Evolutionary conservation across 2,113 vertebrate genomes (phyloP).

Genomic region (Lucifuga dentata): DNA sequence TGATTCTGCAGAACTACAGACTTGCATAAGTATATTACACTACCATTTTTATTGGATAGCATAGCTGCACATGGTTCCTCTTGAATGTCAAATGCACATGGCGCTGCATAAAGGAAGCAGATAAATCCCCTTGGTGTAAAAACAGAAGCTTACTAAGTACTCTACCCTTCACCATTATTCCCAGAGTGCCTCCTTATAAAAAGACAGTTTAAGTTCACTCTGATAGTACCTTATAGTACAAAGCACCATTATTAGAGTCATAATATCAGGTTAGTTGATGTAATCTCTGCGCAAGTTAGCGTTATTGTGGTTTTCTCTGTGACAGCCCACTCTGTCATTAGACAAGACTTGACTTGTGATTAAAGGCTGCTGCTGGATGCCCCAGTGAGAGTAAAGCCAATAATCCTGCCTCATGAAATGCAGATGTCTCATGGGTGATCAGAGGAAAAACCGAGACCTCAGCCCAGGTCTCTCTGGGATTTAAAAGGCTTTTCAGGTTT

Average conservation of each 20-base stretch:
- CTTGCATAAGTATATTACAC: conserved; percentile 9
- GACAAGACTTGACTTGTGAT: conserved; percentile 46
- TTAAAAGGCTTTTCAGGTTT: conserved; percentile 41
- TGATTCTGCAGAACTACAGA: conserved; percentile 15
- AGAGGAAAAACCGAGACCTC: conserved; percentile 28
- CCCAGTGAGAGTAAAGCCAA: conserved; percentile 39
- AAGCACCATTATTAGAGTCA: conserved; percentile 20
- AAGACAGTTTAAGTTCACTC: conserved; percentile 7
- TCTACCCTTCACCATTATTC: conserved; percentile 11
- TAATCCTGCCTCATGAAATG: conserved; percentile 47
- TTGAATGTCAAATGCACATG: conserved; percentile 28
- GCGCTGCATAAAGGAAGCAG: background rate
- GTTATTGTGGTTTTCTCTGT: conserved; percentile 43
- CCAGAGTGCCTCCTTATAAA: background rate
- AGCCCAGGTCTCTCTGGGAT: conserved; percentile 27
- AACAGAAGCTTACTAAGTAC: conserved; percentile 18
- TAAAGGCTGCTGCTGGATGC: conserved; percentile 38
- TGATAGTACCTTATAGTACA: conserved; percentile 11
- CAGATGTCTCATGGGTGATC: conserved; percentile 53
- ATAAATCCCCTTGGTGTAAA: conserved; percentile 15
- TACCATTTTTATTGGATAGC: background rate
- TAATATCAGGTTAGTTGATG: conserved; percentile 27
- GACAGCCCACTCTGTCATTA: conserved; percentile 40
- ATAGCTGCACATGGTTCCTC: conserved; percentile 16
- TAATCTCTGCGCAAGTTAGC: conserved; percentile 30